A percentile compares a stretch with the other conserved stretches of the same genome.
Conservation (phyloP, 1,140 invertebrate species). For the Lanistes nyassanus region DNA sequence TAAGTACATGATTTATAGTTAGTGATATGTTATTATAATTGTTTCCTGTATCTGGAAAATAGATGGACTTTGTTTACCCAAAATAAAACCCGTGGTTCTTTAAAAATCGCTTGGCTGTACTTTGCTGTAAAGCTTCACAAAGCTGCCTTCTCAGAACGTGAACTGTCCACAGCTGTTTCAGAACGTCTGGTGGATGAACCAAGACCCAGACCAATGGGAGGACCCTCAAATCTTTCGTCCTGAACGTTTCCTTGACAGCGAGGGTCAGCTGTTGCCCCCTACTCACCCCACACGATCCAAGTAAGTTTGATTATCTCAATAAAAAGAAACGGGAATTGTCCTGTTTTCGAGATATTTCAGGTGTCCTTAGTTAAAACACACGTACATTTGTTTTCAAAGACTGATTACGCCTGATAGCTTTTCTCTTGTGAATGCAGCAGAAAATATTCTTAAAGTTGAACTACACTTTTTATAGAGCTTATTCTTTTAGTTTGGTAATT, state of each 20-base stretch:
- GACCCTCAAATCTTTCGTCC: slow-evolving; percentile 79
- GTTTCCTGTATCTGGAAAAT: neutral
- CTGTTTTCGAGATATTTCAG: neutral
- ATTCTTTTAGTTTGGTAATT: too few species aligned
- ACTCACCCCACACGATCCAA: slow-evolving; percentile 23
- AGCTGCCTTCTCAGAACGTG: neutral
- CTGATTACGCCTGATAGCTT: neutral
- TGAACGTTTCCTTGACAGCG: slow-evolving; percentile 64
- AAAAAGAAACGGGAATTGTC: neutral
- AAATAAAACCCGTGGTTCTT: neutral
- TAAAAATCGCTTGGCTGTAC: neutral
- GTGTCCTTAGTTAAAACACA: neutral
- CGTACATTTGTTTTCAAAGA: neutral
- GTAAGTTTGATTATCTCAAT: neutral
- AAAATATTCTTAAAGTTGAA: too few species aligned
- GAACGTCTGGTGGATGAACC: slow-evolving; percentile 84
- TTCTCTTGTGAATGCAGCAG: too few species aligned
- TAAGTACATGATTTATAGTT: too few species aligned
- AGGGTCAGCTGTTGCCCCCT: slow-evolving; percentile 13
- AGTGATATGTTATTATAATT: neutral
- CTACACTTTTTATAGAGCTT: too few species aligned
- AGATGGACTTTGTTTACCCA: too few species aligned
- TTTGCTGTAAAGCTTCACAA: neutral
- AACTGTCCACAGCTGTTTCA: slow-evolving; percentile 72
- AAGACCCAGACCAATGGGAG: slow-evolving; percentile 75